Percentiles rank a stretch among this genome's conserved stretches.
Evolutionary conservation across 2,113 vertebrate species (phyloP).

Genomic region (Calidris pygmaea): DNA sequence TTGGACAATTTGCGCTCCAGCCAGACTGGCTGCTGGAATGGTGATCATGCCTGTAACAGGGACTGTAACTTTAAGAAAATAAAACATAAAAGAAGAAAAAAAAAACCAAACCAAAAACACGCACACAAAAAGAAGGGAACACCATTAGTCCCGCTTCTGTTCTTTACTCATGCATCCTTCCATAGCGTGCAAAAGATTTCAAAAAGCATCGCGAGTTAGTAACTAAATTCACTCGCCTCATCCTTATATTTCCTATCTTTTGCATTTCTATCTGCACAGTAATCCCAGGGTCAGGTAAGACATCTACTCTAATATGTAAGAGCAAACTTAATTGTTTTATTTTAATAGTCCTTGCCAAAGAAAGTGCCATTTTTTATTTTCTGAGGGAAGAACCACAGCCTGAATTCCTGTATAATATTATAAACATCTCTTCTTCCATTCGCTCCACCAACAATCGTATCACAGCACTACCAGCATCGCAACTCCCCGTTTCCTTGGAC

Average conservation of each 20-base stretch:
- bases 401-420: neutral
- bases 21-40: conserved; percentile 94
- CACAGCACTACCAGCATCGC: neutral
- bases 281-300: neutral
- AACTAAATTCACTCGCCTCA: neutral
- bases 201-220: neutral
- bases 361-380: neutral
- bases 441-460: accelerated
- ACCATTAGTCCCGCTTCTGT: conserved; percentile 77
- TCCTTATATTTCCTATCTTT: neutral
- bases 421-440: neutral
- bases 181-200: neutral
- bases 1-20: conserved; percentile 96
- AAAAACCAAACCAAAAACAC: conserved; percentile 39
- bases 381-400: neutral
- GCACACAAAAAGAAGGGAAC: conserved; percentile 78
- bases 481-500: neutral
- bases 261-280: neutral
- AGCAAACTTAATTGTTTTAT: neutral
- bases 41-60: conserved; percentile 97
- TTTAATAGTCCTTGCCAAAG: neutral
- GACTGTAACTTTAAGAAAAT: conserved; percentile 84
- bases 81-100: conserved; percentile 62
- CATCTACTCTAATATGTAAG: neutral
- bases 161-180: conserved; percentile 45